Conservation (phyloP, 2,888 invertebrate genomes). For the Tetheella fluctuosa region DNA sequence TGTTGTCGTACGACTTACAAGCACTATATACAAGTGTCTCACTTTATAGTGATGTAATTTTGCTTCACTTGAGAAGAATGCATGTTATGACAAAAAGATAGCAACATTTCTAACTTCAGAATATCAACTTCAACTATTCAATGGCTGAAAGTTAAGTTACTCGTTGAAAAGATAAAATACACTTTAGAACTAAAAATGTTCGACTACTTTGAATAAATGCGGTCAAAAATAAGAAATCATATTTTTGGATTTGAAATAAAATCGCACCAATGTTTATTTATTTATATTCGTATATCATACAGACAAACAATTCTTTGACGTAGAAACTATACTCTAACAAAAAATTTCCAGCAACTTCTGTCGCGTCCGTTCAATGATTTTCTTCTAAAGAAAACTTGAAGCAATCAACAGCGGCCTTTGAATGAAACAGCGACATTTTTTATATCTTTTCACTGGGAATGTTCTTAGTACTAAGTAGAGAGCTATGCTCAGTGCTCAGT, state of each 20-base stretch:
- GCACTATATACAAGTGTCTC: background rate
- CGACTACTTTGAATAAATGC: background rate
- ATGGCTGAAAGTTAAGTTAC: slow-evolving; percentile 3
- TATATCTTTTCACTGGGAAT: slow-evolving; percentile 43
- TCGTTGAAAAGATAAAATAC: slow-evolving; percentile 7
- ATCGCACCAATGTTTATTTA: background rate
- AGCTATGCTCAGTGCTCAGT: slow-evolving; percentile 42
- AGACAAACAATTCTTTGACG: background rate
- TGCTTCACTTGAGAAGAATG: background rate
- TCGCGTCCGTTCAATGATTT: slow-evolving; percentile 27
- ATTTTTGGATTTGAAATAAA: background rate
- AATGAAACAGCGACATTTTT: slow-evolving; percentile 41
- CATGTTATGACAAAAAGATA: background rate
- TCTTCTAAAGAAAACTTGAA: slow-evolving; percentile 37
- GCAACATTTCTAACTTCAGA: slow-evolving; percentile 16
- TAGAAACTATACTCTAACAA: background rate
- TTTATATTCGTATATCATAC: background rate
- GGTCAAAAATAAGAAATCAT: background rate
- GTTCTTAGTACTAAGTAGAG: slow-evolving; percentile 35
- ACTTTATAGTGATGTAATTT: background rate
- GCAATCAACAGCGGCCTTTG: slow-evolving; percentile 46
- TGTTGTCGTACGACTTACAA: no score
- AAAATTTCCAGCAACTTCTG: slow-evolving; percentile 9
- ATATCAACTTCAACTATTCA: slow-evolving; percentile 13
- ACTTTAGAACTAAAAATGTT: background rate